Evolutionary conservation across 2,113 vertebrate species (phyloP), one percentile per base, ranked within the genome.

Genomic region (Melanotaenia duboulayi): DNA sequence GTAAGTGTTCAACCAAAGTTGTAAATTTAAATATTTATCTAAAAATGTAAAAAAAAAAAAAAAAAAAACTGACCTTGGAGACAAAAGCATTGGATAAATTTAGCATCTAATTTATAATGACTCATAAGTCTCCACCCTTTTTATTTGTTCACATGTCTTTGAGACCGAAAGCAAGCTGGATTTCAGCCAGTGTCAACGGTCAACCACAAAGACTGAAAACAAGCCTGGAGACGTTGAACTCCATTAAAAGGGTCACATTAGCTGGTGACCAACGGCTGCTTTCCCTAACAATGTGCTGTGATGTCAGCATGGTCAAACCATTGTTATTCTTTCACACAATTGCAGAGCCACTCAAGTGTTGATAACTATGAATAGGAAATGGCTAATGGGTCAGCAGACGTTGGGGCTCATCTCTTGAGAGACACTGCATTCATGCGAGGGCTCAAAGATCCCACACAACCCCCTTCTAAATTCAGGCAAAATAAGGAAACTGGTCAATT

Each of bases 291-390:
- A 89, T 84, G 66, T 20, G 12, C 20, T 28, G 20, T 40, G 63
- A 51, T 54, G 61, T 77, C 76, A 39, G 52, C 17, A 48, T 20
- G 25, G 24, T 59, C 32, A 24, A 54, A 37, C 69, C 69, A 64
- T 86, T 86, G 85, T 89, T 73, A 76, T 69, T 71, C 67, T 60
- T 40, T 65, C 46, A 76, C 61, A 86, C 73, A 82, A 87, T 74
- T 55, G 61, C 49, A 52, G 55, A 73, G 52, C 49, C 71, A 71
- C 61, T 82, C 75, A 74, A 67, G 78, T 83, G 75, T 78, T 71
- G 13, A 75, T 83, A 79, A 80, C 68, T 65, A 71, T 80, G 75
- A 90, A 84, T 62, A 62, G 57, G 25, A 77, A 80, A 70, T 59
- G 46, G 54, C 56, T 78, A 78, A 80, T 42, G 71, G 80, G 71